A percentile compares a stretch with the other conserved stretches of the same genome.
Conservation (phyloP, 2,797 vertebrate genomes). For the Lagodon rhomboides region DNA sequence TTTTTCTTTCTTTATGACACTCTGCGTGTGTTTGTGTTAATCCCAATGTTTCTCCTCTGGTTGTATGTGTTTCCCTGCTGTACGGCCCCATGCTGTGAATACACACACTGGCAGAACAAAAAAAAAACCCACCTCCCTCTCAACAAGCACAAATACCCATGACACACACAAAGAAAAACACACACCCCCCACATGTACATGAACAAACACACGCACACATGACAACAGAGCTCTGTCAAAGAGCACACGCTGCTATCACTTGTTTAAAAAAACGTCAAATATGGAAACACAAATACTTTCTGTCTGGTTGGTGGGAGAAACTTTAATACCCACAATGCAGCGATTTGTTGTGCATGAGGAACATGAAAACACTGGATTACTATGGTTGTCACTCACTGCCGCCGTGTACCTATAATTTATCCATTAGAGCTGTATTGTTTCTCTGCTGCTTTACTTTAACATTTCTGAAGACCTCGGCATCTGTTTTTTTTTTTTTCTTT, state of each 20-base stretch:
- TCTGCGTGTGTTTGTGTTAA: constrained; percentile 21
- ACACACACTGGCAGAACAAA: constrained; percentile 22
- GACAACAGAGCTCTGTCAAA: constrained; percentile 15
- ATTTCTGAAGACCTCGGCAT: constrained; percentile 3
- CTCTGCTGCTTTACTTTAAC: constrained; percentile 14
- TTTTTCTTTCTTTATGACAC: constrained; percentile 12
- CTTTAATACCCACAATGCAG: constrained; percentile 23
- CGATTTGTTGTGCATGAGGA: constrained; percentile 32
- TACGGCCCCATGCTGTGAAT: constrained; percentile 43
- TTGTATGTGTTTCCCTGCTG: constrained; percentile 35
- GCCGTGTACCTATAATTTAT: constrained; percentile 14
- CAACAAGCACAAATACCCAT: constrained; percentile 19
- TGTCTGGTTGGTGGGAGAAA: constrained; percentile 43
- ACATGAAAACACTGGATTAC: constrained; percentile 12
- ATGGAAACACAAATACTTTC: constrained; percentile 34
- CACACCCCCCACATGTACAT: neutral
- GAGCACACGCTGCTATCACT: constrained; percentile 22
- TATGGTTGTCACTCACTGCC: constrained; percentile 33
- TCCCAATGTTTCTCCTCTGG: constrained; percentile 46
- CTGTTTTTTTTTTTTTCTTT: neutral
- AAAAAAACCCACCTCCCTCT: neutral
- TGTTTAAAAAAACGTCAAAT: constrained; percentile 23
- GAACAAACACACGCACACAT: constrained; percentile 1
- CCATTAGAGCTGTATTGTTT: constrained; percentile 18
- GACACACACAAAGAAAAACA: constrained; percentile 17